Evolutionary conservation across 2,797 vertebrate genomes (phyloP).

Genomic region (Etheostoma perlongum): DNA sequence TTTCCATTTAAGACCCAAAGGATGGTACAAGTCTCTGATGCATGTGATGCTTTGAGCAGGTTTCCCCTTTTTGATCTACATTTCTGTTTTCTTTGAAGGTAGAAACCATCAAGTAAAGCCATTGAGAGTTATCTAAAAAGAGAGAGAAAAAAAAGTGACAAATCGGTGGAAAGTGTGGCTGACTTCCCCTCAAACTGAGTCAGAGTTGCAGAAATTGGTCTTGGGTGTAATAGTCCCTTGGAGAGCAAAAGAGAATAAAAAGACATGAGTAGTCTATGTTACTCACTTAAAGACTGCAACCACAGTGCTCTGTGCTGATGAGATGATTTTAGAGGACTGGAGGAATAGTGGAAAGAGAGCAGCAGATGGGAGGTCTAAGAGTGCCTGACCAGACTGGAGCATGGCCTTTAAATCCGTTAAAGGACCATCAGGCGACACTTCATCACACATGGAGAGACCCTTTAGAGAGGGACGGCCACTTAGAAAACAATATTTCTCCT

Average conservation of each 20-base stretch:
- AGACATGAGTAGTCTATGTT: constrained; percentile 41
- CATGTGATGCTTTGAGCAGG: constrained; percentile 44
- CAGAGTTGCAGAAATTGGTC: constrained; percentile 43
- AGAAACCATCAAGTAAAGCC: background rate
- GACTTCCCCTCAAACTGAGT: constrained; percentile 29
- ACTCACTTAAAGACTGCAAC: constrained; percentile 55
- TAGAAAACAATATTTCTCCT: constrained; percentile 30
- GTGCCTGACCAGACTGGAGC: constrained; percentile 62
- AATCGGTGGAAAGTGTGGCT: constrained; percentile 19
- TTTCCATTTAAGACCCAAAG: constrained; percentile 64
- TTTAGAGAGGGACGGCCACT: constrained; percentile 29
- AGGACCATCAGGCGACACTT: constrained; percentile 60
- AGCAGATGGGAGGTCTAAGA: constrained; percentile 59
- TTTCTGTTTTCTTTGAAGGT: constrained; percentile 33
- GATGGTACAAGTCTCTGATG: constrained; percentile 39
- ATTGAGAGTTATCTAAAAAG: constrained; percentile 29
- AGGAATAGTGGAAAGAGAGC: constrained; percentile 35
- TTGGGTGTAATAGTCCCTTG: constrained; percentile 46
- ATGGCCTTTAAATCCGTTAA: constrained; percentile 64
- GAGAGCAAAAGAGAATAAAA: constrained; percentile 52
- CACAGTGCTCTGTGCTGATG: constrained; percentile 51
- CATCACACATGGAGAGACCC: constrained; percentile 50
- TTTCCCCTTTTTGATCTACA: constrained; percentile 33
- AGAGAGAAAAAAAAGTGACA: background rate
- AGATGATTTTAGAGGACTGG: constrained; percentile 62